Base-by-base conservation (phyloP, 2,888 invertebrate species). In the Camptogramma bilineatum region DNA sequence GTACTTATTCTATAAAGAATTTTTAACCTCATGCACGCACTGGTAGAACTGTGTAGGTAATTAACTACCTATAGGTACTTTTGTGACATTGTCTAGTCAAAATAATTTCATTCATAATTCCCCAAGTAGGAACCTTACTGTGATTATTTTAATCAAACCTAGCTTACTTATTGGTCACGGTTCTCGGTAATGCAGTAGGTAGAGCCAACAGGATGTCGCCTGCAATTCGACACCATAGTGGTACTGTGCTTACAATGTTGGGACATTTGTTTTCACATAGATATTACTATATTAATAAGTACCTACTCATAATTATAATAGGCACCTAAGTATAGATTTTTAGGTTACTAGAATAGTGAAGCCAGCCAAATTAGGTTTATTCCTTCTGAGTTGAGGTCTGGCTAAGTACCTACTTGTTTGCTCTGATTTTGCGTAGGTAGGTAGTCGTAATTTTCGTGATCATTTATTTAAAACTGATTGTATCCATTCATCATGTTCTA, bases 191-290 rank as follows among this genome's bases (percentile, higher is more conserved):
- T 60, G 61, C 63, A 62, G 42, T 60, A 48, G 39, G 58, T 58
- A 53, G 50, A 55, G 62, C 64, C 51, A 69, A 70, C 76, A 75
- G 76, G 77, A 76, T 75, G 75, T 76, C 65, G 70, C 68, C 64
- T 69, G 77, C 54, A 70, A 77, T 69, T 60, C 52, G 72, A 77
- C 64, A 76, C 73, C 66, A 28, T 50, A 54, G 47, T 58, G 54
- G 53, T 46, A 60, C 63, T 52, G 62, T 69, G 65, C 54, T n/a
- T 68, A 65, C 68, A 66, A 68, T 53, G 66, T 56, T 59, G 31
- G 47, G 21, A 47, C 47, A 64, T 28, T n/a, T 56, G 59, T 59
- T 64, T 59, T 59, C 54, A 60, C 48, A 52, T 60, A 64, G 48
- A 60, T 63, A 50, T 53, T 28, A 24, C 52, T 24, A 13, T 50